These are phyloP conservation scores for Xiphophorus couchianus DNA, from an alignment of 2,113 vertebrate genomes.

Conservation along the genomic window DNA sequence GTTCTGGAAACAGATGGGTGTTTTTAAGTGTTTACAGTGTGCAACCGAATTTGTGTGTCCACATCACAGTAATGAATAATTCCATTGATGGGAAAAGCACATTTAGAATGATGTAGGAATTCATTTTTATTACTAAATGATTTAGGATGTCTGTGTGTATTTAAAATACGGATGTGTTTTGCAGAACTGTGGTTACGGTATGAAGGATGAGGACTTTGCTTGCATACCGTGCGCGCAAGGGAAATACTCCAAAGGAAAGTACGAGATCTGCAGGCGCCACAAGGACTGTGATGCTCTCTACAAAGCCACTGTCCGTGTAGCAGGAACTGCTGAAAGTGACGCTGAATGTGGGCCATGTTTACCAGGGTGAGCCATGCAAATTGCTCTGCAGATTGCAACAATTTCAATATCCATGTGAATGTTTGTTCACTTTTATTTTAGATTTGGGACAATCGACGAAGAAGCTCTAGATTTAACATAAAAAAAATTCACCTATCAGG, in stretches of 20 bases:
- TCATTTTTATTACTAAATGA: not conserved
- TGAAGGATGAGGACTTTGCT: slow-evolving; percentile 91
- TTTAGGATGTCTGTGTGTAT: not conserved
- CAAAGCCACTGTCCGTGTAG: slow-evolving; percentile 87
- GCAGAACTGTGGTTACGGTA: slow-evolving; percentile 92
- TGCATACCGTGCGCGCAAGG: slow-evolving; percentile 89
- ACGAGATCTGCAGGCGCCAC: slow-evolving; percentile 95
- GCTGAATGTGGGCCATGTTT: slow-evolving; percentile 95
- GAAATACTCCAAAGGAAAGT: slow-evolving; percentile 96
- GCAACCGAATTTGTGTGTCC: slow-evolving; percentile 16
- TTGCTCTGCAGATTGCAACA: not conserved
- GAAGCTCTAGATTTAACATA: too few species aligned
- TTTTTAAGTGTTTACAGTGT: slow-evolving; percentile 23
- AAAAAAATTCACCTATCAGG: too few species aligned
- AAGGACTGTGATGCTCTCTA: slow-evolving; percentile 96
- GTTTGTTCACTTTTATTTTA: not conserved
- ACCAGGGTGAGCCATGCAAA: slow-evolving; percentile 84
- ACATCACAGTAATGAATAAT: slow-evolving; percentile 1
- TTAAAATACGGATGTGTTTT: slow-evolving; percentile 37
- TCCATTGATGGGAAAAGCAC: slow-evolving; percentile 2
- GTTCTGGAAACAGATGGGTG: slow-evolving; percentile 53
- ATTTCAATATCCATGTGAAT: not conserved
- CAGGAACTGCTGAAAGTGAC: slow-evolving; percentile 90
- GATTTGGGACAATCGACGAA: not conserved
- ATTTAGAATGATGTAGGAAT: not conserved